Conservation (phyloP, 2,113 vertebrate species). For the Nannospalax galili region DNA sequence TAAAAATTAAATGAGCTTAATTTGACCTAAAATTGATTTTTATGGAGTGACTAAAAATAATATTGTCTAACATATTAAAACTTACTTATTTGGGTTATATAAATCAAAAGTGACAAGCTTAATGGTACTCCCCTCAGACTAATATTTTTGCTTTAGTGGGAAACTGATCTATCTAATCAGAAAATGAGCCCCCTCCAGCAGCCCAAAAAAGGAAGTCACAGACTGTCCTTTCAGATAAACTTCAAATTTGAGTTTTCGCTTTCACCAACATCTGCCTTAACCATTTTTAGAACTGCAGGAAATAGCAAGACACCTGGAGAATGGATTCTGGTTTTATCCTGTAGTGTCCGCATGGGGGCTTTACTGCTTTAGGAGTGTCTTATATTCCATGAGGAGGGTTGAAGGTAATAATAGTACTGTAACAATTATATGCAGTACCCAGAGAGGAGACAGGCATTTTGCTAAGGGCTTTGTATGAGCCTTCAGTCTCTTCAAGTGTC, state of each 20-base stretch:
- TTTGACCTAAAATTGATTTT: constrained; percentile 41
- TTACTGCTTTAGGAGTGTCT: neutral
- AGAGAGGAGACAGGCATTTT: neutral
- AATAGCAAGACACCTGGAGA: neutral
- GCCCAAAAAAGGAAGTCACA: neutral
- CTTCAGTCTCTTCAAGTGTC: neutral
- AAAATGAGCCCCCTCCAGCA: neutral
- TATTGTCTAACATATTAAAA: neutral
- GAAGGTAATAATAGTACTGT: too few relatives aligned
- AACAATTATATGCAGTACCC: too few relatives aligned
- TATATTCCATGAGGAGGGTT: fast-evolving
- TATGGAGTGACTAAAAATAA: neutral
- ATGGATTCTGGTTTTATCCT: neutral
- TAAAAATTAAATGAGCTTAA: constrained; percentile 44
- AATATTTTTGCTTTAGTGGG: constrained; percentile 40
- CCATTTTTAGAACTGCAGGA: neutral
- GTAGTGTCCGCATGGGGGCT: neutral
- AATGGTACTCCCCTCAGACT: neutral
- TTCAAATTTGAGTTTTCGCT: neutral
- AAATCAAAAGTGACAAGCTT: neutral
- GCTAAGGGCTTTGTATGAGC: neutral
- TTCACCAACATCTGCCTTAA: neutral
- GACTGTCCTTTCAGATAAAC: constrained; percentile 22
- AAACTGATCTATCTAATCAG: constrained; percentile 35
- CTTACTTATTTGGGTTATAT: neutral